Evolutionary conservation across 2,797 vertebrate genomes (phyloP), one percentile per base, ranked within the genome.

Genomic region (Sebastes baramenuke): DNA sequence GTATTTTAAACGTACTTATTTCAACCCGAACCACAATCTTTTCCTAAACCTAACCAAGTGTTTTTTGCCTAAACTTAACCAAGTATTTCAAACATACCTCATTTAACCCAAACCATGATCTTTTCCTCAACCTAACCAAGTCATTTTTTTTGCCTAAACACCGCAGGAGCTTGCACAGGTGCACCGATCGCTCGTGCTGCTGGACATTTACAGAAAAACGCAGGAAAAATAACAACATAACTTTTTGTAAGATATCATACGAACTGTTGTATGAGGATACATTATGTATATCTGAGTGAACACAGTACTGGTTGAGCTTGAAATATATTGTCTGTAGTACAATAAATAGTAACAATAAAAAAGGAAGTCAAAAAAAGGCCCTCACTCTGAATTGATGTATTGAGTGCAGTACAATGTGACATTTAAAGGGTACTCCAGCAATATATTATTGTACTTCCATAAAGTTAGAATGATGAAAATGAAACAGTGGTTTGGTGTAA

Each of bases 31-130:
- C 42, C 42, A 18, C 2, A 0, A 49, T 18, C 38, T 46, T 46
- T 46, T 46, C 38, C 16, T 49, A 20, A 49, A 49, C 42, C 42
- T 49, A 42, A 42, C 38, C 13, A 14, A 42, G 1, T 5, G 1
- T 2, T 5, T 42, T 18, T 18, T 7, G 0, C 5, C 30, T 8
- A 7, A 9, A 46, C 42, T 46, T 0, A 16, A 46, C 6, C 14
- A 46, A 18, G 0, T 46, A 49, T 49, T 4, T 49, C 18, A 49
- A 49, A 16, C 14, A 0, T 42, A 42, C 2, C 0, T 16, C 0
- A 6, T 42, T 42, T 6, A 42, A 0, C 46, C 0, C 46, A 8
- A 49, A 20, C 46, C 46, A 49, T 0, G 0, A 49, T 49, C 0
- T 49, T 42, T 42, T 42, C 38, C 38, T 42, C 0, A 20, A 49